Evolutionary conservation across 2,113 vertebrate genomes (phyloP).

Genomic region (Suricata suricatta): DNA sequence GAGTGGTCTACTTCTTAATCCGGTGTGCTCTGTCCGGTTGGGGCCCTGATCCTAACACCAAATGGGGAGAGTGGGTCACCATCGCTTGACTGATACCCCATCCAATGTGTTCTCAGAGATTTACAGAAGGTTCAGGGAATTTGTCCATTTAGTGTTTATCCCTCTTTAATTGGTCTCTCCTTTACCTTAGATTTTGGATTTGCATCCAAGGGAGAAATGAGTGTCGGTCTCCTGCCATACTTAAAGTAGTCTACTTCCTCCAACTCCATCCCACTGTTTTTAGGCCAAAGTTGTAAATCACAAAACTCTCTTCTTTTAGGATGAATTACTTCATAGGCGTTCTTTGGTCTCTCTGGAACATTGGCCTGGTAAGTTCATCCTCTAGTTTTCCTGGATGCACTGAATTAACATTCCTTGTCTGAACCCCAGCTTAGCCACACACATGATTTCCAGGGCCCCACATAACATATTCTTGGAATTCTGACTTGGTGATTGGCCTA

Average conservation of each 20-base stretch:
- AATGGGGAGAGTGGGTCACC: background rate
- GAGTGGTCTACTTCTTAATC: too few relatives aligned
- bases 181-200: background rate
- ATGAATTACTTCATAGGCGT: background rate
- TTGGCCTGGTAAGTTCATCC: background rate
- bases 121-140: background rate
- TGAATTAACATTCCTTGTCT: background rate
- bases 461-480: background rate
- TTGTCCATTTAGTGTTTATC: background rate
- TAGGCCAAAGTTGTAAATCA: background rate
- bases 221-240: background rate
- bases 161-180: background rate
- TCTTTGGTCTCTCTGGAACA: background rate
- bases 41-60: background rate
- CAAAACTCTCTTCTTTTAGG: background rate
- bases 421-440: background rate
- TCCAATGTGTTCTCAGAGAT: background rate
- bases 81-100: background rate
- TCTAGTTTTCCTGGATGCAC: background rate
- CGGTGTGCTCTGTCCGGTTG: background rate
- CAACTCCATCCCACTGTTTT: background rate
- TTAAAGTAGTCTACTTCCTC: background rate
- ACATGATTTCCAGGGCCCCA: background rate
- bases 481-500: background rate
- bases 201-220: background rate